These are phyloP conservation scores for Cavia porcellus DNA, from an alignment of 2,113 vertebrate genomes.

Conservation along the genomic window DNA sequence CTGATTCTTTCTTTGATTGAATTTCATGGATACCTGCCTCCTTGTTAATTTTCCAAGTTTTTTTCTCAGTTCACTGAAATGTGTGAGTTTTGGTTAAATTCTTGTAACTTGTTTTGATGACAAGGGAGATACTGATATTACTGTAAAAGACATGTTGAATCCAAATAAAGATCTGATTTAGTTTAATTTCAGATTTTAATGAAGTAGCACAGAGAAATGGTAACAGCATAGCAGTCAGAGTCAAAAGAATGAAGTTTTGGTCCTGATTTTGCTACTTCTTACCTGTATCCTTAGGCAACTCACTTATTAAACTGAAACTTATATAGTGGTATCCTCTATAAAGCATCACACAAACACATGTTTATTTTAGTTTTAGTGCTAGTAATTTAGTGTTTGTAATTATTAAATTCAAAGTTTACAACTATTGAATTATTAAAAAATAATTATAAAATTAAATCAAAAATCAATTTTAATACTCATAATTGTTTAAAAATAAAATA, in stretches of 20 bases:
- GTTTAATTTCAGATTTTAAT: slow-evolving; percentile 5
- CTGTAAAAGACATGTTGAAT: not conserved
- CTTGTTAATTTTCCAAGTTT: not conserved
- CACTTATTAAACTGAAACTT: slow-evolving; percentile 15
- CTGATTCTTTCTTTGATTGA: not conserved
- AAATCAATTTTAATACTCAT: not conserved
- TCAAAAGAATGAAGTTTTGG: not conserved
- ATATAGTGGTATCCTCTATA: not conserved
- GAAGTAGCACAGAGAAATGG: not conserved
- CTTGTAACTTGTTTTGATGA: not conserved
- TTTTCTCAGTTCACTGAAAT: not conserved
- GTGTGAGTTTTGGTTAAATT: not conserved
- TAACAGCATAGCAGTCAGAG: not conserved
- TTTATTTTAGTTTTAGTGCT: not conserved
- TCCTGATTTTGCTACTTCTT: not conserved
- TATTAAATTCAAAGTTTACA: not conserved
- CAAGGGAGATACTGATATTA: not conserved
- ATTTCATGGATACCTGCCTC: not conserved
- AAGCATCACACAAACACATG: not conserved
- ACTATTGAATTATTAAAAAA: not conserved
- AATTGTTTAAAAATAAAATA: not conserved
- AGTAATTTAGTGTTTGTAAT: not conserved
- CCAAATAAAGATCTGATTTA: not conserved
- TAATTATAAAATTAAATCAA: not conserved
- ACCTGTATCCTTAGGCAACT: not conserved